phyloP scores from a whole-genome alignment of 2,113 vertebrate species.

The Percina caprodes region DNA sequence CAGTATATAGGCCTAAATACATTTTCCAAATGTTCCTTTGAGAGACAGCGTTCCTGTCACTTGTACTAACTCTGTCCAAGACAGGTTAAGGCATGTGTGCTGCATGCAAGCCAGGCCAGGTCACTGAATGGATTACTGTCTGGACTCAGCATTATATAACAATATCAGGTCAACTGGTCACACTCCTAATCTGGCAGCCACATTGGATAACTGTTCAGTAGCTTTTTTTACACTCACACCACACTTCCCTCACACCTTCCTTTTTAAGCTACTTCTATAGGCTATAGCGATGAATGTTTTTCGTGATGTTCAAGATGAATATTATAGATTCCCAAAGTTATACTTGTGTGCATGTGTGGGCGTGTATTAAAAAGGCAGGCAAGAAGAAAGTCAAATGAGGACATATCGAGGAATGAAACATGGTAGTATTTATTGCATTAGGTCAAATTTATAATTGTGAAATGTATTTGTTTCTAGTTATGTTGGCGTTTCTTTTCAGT shows the following conservation, averaged over 20 bases:
- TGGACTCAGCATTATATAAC: constrained; percentile 70
- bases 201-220: constrained; percentile 73
- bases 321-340: constrained; percentile 2
- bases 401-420: neutral
- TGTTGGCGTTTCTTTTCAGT: neutral
- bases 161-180: constrained; percentile 50
- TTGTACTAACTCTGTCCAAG: neutral
- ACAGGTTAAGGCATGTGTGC: constrained; percentile 31
- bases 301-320: neutral
- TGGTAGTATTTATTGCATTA: neutral
- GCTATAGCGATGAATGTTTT: neutral
- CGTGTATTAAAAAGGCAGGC: neutral
- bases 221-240: constrained; percentile 31
- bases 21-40: neutral
- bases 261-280: constrained; percentile 2
- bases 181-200: constrained; percentile 63
- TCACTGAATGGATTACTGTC: constrained; percentile 71
- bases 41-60: neutral
- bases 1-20: neutral
- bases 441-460: neutral
- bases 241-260: constrained; percentile 38
- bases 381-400: constrained; percentile 23
- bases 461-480: neutral
- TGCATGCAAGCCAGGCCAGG: constrained; percentile 47
- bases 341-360: neutral